Evolutionary conservation across 1,140 invertebrate species (phyloP), one percentile per base, ranked within the genome.

Genomic region (Drosophila arawakana): DNA sequence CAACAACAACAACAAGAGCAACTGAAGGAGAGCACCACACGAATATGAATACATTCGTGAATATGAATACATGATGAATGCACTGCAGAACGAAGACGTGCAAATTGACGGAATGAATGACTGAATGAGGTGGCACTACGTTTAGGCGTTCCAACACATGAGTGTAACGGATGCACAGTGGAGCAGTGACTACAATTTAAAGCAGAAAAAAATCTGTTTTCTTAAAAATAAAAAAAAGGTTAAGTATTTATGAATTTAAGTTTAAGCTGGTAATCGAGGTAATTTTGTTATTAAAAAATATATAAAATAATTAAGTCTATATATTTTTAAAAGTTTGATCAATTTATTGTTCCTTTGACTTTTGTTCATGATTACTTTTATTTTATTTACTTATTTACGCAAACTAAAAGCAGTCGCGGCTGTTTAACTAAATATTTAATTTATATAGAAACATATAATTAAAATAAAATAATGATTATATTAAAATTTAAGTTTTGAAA

Each of bases 41-140:
- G 76, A 72, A 79, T 85, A 78, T 86, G 75, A 81, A 86, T 81
- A 59, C 7, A 11, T 39, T 10, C 35, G 11, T 35, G 37, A 18
- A 70, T 78, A 60, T 62, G 78, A 66, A 66, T 73, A n/a, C 18
- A 43, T 80, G 77, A 80, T 68, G 43, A 80, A 76, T 80, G 77
- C 73, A 71, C 18, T 57, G 54, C 13, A 35, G 37, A 55, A 39
- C 67, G 55, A 76, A 73, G 58, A 85, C 78, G 78, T 85, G 73
- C 74, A 65, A 78, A 85, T 70, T 81, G 78, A 67, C 37, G 34
- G 57, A 61, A 49, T 73, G 74, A 73, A 71, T 84, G 80, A 81
- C 81, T 60, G 81, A 85, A 85, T 84, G 78, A 83, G 81, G 81
- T 80, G 81, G 81, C 81, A 67, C 70, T 69, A 78, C 30, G 10